phyloP scores from a whole-genome alignment of 2,113 vertebrate species.

The Mastomys coucha region DNA sequence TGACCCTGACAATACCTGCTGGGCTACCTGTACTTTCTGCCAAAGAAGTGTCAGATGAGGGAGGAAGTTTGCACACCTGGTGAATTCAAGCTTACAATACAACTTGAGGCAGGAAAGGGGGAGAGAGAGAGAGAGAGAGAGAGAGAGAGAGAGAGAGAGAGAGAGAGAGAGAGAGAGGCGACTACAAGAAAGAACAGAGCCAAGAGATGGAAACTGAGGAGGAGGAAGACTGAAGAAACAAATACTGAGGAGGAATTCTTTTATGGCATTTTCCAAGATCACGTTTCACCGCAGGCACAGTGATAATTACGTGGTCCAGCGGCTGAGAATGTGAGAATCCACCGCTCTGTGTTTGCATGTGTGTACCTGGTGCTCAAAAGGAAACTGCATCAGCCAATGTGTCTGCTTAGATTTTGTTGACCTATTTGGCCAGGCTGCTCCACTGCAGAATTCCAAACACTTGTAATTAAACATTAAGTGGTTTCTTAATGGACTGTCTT shows the following conservation, averaged over 20 bases:
- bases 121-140: slow-evolving; percentile 34
- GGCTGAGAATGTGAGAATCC: background rate
- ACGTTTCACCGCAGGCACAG: slow-evolving; percentile 64
- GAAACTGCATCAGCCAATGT: background rate
- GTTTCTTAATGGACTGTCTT: slow-evolving; percentile 64
- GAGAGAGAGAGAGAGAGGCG: slow-evolving; percentile 15
- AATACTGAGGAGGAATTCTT: slow-evolving; percentile 64
- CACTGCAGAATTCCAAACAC: background rate
- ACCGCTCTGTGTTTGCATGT: slow-evolving; percentile 1
- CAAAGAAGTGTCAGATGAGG: slow-evolving; percentile 82
- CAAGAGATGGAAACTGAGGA: slow-evolving; percentile 75
- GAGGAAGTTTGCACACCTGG: slow-evolving; percentile 86
- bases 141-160: slow-evolving; percentile 46
- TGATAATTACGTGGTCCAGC: slow-evolving; percentile 45
- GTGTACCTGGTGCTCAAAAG: slow-evolving; percentile 23
- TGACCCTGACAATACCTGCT: slow-evolving; percentile 79
- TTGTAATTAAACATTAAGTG: slow-evolving; percentile 53
- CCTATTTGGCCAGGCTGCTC: slow-evolving; percentile 51
- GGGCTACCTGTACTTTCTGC: slow-evolving; percentile 76
- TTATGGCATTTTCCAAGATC: slow-evolving; percentile 63
- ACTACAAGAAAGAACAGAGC: slow-evolving; percentile 51
- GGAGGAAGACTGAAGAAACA: slow-evolving; percentile 68
- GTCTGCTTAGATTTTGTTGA: background rate
- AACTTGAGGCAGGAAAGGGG: slow-evolving; percentile 38
- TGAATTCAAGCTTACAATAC: slow-evolving; percentile 76